Conservation (phyloP, 2,113 vertebrate genomes). For the Gobio gobio region DNA sequence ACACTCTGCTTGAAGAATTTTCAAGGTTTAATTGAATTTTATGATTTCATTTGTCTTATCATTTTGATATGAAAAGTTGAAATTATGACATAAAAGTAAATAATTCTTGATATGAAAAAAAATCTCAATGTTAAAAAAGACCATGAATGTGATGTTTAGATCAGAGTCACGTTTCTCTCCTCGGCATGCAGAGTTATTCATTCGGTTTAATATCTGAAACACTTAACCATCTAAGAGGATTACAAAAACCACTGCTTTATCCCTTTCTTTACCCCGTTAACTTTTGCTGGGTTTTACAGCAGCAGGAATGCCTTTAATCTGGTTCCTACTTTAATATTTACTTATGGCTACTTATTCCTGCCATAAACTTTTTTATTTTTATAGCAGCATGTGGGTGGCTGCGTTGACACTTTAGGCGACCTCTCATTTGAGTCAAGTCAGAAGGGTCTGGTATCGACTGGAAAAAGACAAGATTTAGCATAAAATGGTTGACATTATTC, state of each 20-base stretch:
- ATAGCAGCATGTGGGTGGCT: not conserved
- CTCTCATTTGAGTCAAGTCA: not conserved
- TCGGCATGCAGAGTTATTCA: constrained; percentile 9
- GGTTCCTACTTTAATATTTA: constrained; percentile 14
- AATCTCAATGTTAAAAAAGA: not conserved
- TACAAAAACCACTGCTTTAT: constrained; percentile 32
- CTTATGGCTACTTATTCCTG: constrained; percentile 9
- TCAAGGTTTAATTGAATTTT: not conserved
- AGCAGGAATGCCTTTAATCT: constrained; percentile 51
- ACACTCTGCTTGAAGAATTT: not conserved
- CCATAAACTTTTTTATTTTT: not conserved
- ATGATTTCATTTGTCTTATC: not conserved
- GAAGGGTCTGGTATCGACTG: not conserved
- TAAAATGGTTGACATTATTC: not conserved
- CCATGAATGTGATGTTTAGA: not conserved
- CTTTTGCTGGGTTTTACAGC: constrained; percentile 14
- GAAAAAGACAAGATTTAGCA: not conserved
- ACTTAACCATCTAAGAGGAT: constrained; percentile 50
- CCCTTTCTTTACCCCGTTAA: not conserved
- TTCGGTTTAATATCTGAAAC: constrained; percentile 32
- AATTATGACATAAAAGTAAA: not conserved
- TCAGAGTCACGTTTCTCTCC: constrained; percentile 36
- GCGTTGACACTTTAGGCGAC: not conserved
- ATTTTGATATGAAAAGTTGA: not conserved
- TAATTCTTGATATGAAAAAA: not conserved